Base-by-base conservation (phyloP, 2,113 vertebrate genomes). In the Leptobrachium ailaonicum region DNA sequence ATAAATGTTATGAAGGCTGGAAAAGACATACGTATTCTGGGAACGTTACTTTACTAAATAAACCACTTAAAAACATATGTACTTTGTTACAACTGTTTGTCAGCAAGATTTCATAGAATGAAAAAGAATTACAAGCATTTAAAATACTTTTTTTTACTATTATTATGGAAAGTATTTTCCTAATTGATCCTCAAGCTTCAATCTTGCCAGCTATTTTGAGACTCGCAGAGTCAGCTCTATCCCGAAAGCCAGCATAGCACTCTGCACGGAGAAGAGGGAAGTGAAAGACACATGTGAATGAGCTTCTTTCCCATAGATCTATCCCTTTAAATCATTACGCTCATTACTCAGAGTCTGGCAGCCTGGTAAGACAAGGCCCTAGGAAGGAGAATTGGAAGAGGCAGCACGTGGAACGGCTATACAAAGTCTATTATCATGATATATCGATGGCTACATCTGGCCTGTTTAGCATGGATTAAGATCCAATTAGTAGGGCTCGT, bases 281-380 rank as follows among this genome's bases (percentile, higher is more conserved):
- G 58, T 75, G 58, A 75, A 62, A 62, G 60, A 62, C 60, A 62
- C 8, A 8, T 62, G 9, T 14, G 13, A 62, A 75, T 44, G 14
- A 64, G n/a, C 32, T 11, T 45, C 41, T 73, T 41, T 62, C 47
- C 4, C 47, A 5, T 50, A 1, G 2, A 58, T 64, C 3, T 45
- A 64, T n/a, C 6, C 12, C 7, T 64, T 75, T 47, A 62, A 47
- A 66, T 47, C 11, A 66, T 63, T 41, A 73, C 20, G 20, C 42
- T 45, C 42, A 2, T 75, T 66, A 41, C 73, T 75, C 47, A 7
- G n/a, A 6, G 6, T 6, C 50, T 54, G 50, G 20, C 20, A 32
- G 20, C 20, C 20, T 32, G 20, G 20, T 32, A 32, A 50, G 47
- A 4, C 8, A 50, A 50, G 47, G 20, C 20, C 47, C 8, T 50